Evolutionary conservation across 2,113 vertebrate species (phyloP).

Genomic region (Macrotus californicus): DNA sequence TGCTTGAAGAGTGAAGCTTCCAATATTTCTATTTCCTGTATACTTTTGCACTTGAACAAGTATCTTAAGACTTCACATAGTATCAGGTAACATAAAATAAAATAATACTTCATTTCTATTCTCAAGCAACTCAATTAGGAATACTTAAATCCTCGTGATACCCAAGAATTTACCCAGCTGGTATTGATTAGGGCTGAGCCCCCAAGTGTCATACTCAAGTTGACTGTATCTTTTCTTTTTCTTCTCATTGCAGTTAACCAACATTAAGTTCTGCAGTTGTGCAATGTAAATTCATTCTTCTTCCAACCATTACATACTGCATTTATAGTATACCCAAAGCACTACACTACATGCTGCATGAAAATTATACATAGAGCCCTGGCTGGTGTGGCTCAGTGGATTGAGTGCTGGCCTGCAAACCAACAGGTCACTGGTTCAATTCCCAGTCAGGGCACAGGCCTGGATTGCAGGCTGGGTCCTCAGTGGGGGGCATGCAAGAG

Average conservation of each 20-base stretch:
- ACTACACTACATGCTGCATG: background rate
- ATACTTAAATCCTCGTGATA: background rate
- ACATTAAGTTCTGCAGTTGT: background rate
- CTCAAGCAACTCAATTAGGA: background rate
- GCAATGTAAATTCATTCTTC: background rate
- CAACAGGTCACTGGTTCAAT: no score
- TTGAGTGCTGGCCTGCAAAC: no score
- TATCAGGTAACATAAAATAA: constrained; percentile 31
- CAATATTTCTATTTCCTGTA: background rate
- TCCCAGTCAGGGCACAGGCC: no score
- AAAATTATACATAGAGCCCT: background rate
- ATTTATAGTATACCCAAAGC: background rate
- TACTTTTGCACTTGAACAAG: background rate
- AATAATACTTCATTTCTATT: background rate
- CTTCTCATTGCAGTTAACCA: background rate
- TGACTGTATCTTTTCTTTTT: background rate
- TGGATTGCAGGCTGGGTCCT: no score
- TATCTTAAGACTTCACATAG: background rate
- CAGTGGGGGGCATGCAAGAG: no score
- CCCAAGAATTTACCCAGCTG: background rate
- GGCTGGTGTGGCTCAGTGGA: no score
- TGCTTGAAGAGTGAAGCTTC: background rate
- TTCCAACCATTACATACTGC: constrained; percentile 6
- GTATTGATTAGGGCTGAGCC: background rate
- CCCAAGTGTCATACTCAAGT: background rate